Conservation (phyloP, 2,113 vertebrate species). For the Gallinago paraguaiae region DNA sequence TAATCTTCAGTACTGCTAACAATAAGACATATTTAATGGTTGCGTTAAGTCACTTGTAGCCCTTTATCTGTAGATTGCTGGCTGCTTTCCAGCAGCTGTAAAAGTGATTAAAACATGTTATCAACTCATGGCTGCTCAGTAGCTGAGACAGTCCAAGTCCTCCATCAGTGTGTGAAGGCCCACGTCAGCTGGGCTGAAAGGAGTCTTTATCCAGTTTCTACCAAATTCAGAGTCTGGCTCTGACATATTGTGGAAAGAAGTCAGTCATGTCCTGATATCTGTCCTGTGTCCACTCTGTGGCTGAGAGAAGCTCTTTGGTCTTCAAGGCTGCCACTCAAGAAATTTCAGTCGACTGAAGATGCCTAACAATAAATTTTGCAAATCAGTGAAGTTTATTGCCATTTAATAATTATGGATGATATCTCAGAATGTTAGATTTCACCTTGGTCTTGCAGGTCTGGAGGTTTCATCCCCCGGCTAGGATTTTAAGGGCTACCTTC, state of each 20-base stretch:
- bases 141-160: neutral
- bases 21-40: conserved; percentile 5
- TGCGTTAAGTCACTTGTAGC: neutral
- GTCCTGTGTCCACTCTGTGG: neutral
- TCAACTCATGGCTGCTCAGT: neutral
- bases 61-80: conserved; percentile 12
- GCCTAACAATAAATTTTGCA: neutral
- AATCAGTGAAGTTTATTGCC: neutral
- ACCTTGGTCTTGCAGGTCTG: neutral
- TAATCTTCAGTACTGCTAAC: conserved; percentile 26
- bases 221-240: neutral
- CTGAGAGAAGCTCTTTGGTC: neutral
- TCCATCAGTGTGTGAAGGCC: neutral
- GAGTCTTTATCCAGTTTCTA: neutral
- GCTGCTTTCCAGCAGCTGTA: conserved; percentile 17
- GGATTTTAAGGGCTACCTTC: neutral
- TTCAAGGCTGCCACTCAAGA: neutral
- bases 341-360: neutral
- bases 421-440: neutral
- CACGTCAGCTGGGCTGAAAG: neutral
- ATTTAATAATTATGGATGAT: neutral
- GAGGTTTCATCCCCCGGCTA: neutral
- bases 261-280: neutral
- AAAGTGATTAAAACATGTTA: neutral
- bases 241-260: neutral